Evolutionary conservation across 2,888 invertebrate species (phyloP).

Genomic region (Graphium colonna): DNA sequence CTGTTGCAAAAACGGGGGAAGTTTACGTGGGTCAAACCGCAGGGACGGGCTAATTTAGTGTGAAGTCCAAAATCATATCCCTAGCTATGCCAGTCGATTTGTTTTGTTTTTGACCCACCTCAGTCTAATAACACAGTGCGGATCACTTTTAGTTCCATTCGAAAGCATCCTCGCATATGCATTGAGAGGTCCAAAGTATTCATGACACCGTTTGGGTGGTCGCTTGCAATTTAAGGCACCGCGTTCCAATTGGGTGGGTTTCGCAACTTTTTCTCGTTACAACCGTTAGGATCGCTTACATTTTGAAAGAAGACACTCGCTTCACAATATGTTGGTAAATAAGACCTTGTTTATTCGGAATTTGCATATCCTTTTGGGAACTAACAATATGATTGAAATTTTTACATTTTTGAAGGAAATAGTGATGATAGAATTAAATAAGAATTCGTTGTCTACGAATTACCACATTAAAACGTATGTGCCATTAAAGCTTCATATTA

Average conservation of each 20-base stretch:
- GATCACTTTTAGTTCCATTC: not conserved
- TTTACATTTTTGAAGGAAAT: too few relatives aligned
- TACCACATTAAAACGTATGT: too few relatives aligned
- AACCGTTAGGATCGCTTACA: not conserved
- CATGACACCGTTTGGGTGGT: conserved; percentile 19
- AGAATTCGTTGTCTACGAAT: too few relatives aligned
- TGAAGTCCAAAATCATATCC: too few relatives aligned
- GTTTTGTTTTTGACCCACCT: not conserved
- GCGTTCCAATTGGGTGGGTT: not conserved
- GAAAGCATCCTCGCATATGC: not conserved
- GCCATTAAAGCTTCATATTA: too few relatives aligned
- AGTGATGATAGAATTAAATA: too few relatives aligned
- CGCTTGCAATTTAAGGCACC: conserved; percentile 10
- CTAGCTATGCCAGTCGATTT: too few relatives aligned
- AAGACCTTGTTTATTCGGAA: not conserved
- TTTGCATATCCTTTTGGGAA: not conserved
- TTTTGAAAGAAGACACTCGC: not conserved
- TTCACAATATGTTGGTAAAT: not conserved
- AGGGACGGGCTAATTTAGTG: too few relatives aligned
- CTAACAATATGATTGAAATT: too few relatives aligned
- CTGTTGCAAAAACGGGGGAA: too few relatives aligned
- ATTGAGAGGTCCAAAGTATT: conserved; percentile 8
- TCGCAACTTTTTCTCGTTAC: not conserved
- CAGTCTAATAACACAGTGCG: not conserved
- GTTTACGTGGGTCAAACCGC: too few relatives aligned